Evolutionary conservation across 2,888 invertebrate genomes (phyloP), one percentile per base, ranked within the genome.

Genomic region (Scaptomyza parva): DNA sequence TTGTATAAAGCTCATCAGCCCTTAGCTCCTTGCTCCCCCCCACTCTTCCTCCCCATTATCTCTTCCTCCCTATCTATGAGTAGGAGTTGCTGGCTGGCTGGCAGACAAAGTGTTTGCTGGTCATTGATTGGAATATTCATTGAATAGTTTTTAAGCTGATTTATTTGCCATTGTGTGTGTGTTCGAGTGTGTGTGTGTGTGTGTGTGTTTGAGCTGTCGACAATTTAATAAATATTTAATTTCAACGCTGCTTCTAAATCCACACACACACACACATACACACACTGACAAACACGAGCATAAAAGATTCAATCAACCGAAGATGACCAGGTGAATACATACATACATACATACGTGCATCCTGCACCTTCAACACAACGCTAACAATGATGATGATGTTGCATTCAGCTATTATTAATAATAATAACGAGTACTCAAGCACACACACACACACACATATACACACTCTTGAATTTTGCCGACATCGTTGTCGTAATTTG

Each of bases 111-210:
- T 84, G 65, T 67, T 71, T 66, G 47, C 30, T 61, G 58, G 61
- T 65, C 76, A 85, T 88, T 87, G 89, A 87, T 88, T 88, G 80
- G 86, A 88, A 89, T 88, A 89, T 88, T 89, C 89, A 89, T 89
- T 89, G 89, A 87, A 88, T 83, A 89, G 86, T 88, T 88, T 82
- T 76, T 87, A 89, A 87, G 87, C 87, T 87, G 87, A 87, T 87
- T 87, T 89, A 82, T 82, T 66, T 77, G 83, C 62, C 51, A 78
- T 86, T 86, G 84, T 81, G 35, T 14, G 35, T 37, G 37, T 37
- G 66, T 70, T 70, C 7, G 14, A 7, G 71, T 69, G 75, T n/a
- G 33, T 84, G 84, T 81, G 37, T 33, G 30, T 33, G 30, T 33
- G 70, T 70, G 74, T n/a, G n/a, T n/a, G n/a, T n/a, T n/a, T n/a